Evolutionary conservation across 2,797 vertebrate genomes (phyloP), one percentile per base, ranked within the genome.

Genomic region (Octomys mimax): DNA sequence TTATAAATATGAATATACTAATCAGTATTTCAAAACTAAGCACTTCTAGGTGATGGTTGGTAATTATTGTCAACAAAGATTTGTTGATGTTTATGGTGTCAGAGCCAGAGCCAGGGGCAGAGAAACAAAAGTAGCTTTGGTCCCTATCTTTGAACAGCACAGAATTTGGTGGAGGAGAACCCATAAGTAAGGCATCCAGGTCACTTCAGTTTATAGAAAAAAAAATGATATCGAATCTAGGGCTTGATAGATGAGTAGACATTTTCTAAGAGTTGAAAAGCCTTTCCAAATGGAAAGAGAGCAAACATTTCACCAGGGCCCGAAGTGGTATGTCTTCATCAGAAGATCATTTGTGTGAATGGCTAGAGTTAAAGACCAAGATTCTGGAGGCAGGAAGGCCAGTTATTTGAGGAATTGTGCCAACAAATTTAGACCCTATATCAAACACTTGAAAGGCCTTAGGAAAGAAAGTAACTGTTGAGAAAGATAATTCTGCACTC

Each of bases 1-100:
- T 92, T n/a, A 49, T 77, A 36, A 57, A 86, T 87, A 22, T 68
- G 33, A 89, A 61, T 82, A 79, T 52, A 46, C 36, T 39, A 57
- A 36, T 71, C 71, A 92, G 33, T 79, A 87, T 77, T 91, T 92
- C 46, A 71, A 86, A 81, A 46, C 84, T 16, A 46, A 89, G 83
- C 42, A 70, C 39, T 77, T 46, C 33, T 77, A 71, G 28, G 31
- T 62, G 13, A 31, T 46, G 39, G 9, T 62, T 79, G 75, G 80
- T 70, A 95, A 42, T 94, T 87, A 85, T 75, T 87, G 71, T 71
- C 59, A n/a, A 80, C 21, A 80, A 89, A 95, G 52, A 93, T 70
- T 66, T 93, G 3, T 52, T 36, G 81, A 31, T 61, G 33, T 16
- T 18, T 10, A 6, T 61, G 26, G 28, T 89, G 0, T 77, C 36